Evolutionary conservation across 2,888 invertebrate species (phyloP).

Genomic region (Dynastes maya): DNA sequence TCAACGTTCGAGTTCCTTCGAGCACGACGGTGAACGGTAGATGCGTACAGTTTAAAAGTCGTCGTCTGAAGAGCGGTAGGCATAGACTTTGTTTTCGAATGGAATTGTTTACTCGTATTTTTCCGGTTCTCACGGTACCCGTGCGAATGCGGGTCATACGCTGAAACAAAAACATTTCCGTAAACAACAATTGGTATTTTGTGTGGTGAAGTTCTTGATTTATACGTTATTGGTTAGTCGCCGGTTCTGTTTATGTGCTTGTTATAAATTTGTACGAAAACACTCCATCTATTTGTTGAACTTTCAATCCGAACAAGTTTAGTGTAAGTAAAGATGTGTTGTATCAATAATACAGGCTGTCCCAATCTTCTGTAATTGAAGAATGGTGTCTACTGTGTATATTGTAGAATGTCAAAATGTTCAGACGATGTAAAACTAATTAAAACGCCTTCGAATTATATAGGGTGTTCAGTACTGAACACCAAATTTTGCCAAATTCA

Average conservation of each 20-base stretch:
- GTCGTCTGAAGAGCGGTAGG: background rate
- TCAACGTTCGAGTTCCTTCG: background rate
- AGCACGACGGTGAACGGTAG: conserved; percentile 1
- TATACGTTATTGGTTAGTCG: background rate
- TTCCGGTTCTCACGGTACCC: conserved; percentile 27
- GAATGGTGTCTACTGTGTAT: no score
- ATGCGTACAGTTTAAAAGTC: conserved; percentile 3
- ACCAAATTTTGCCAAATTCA: no score
- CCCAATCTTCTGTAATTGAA: no score
- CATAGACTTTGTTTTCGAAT: conserved; percentile 2
- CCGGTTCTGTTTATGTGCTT: conserved; percentile 8
- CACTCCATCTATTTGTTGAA: conserved; percentile 7
- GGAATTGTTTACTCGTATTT: conserved; percentile 19
- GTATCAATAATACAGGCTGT: background rate
- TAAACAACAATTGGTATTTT: conserved; percentile 19
- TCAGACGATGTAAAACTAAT: no score
- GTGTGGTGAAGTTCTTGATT: background rate
- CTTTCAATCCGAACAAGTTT: conserved; percentile 11
- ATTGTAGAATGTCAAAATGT: no score
- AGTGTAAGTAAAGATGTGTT: conserved; percentile 28
- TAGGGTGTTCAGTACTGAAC: no score
- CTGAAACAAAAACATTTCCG: conserved; percentile 29
- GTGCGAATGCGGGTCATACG: conserved; percentile 1
- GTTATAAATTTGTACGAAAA: background rate
- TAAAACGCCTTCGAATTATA: no score